Conservation (phyloP, 1,140 invertebrate genomes). For the Harlomillsia oculata region DNA sequence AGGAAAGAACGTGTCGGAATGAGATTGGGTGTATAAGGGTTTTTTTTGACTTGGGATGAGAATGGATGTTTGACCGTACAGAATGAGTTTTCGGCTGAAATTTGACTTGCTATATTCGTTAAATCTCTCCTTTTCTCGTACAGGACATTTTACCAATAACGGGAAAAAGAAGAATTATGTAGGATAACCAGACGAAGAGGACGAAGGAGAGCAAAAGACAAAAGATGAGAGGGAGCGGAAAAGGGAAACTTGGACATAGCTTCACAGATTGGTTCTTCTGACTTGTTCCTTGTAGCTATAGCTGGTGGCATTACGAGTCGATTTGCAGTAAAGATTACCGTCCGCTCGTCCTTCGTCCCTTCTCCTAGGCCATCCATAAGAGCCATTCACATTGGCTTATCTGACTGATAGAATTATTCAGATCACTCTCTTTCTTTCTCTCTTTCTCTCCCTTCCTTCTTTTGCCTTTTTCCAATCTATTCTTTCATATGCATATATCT, state of each 20-base stretch:
- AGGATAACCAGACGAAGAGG: conserved; percentile 27
- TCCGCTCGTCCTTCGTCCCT: no score
- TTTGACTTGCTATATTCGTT: conserved; percentile 35
- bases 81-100: conserved; percentile 35
- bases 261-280: conserved; percentile 33
- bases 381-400: conserved; percentile 32
- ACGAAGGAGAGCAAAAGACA: conserved; percentile 2
- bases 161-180: conserved; percentile 36
- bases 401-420: conserved; percentile 36
- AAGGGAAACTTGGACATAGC: no score
- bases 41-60: no score
- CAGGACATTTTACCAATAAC: conserved; percentile 36
- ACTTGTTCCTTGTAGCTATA: no score
- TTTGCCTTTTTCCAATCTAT: background rate
- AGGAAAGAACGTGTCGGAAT: conserved; percentile 22
- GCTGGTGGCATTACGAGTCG: conserved; percentile 35
- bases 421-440: conserved; percentile 19
- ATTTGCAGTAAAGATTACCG: conserved; percentile 37
- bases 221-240: conserved; percentile 10
- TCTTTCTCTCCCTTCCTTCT: background rate
- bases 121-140: conserved; percentile 35
- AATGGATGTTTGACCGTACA: conserved; percentile 15
- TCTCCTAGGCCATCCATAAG: conserved; percentile 33
- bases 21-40: conserved; percentile 5
- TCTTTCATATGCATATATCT: no score